These are phyloP conservation scores for Pangasius macronema DNA, from an alignment of 2,797 vertebrate species.

Conservation along the genomic window DNA sequence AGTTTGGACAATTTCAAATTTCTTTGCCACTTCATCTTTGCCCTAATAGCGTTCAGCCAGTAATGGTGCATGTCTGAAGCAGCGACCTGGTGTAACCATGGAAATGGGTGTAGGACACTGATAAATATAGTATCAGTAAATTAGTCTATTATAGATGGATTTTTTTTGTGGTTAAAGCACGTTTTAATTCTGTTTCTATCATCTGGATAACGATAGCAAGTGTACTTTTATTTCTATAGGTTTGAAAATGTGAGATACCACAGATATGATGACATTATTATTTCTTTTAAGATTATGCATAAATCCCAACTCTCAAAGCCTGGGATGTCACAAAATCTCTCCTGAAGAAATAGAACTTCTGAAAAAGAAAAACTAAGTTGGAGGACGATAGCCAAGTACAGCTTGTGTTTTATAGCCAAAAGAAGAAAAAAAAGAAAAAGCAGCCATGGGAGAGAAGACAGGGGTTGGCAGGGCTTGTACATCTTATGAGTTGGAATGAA, in stretches of 20 bases:
- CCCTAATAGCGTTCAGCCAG: slow-evolving; percentile 34
- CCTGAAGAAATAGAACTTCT: background rate
- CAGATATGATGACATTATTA: background rate
- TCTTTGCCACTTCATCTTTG: slow-evolving; percentile 11
- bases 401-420: background rate
- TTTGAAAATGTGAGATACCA: background rate
- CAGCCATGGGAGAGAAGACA: background rate
- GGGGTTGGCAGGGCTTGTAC: background rate
- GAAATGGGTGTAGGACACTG: slow-evolving; percentile 15
- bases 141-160: background rate
- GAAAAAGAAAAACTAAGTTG: background rate
- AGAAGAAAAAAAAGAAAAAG: background rate
- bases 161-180: background rate
- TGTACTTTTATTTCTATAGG: background rate
- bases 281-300: background rate
- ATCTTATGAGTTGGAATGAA: background rate
- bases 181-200: background rate
- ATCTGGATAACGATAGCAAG: background rate
- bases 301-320: background rate
- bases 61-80: slow-evolving; percentile 28
- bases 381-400: background rate
- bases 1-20: slow-evolving; percentile 30
- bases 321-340: background rate
- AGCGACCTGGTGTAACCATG: slow-evolving; percentile 16
- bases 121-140: slow-evolving; percentile 14